Evolutionary conservation across 2,113 vertebrate genomes (phyloP).

Genomic region (Ancistrus triradiatus): DNA sequence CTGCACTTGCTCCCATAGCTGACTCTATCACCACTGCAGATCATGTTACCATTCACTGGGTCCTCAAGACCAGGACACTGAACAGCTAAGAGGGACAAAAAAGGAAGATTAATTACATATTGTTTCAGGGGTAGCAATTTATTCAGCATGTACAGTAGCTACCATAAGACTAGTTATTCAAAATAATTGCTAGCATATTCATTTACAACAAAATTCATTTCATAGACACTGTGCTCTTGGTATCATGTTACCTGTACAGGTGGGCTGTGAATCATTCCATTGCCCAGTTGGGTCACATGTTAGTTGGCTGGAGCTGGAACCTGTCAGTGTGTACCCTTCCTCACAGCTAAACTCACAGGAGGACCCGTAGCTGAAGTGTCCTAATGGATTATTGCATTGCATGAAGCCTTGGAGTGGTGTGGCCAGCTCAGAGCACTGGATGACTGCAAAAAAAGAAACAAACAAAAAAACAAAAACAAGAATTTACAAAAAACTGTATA

Average conservation of each 20-base stretch:
- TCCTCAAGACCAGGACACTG: constrained; percentile 45
- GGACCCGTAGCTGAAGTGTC: constrained; percentile 51
- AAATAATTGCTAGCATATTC: no score
- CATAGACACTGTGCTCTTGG: not conserved
- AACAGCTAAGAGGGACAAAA: constrained; percentile 49
- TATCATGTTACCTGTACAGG: constrained; percentile 50
- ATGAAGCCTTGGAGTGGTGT: constrained; percentile 39
- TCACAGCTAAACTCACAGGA: constrained; percentile 58
- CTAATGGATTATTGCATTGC: constrained; percentile 45
- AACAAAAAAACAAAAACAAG: not conserved
- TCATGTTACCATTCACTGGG: constrained; percentile 51
- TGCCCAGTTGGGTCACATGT: constrained; percentile 51
- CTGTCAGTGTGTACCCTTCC: constrained; percentile 50
- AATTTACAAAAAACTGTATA: no score
- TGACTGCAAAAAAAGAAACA: constrained; percentile 51
- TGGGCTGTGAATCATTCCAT: constrained; percentile 56
- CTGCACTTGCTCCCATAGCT: constrained; percentile 69
- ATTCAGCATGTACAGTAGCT: no score
- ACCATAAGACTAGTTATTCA: no score
- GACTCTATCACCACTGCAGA: constrained; percentile 65
- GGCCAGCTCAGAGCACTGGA: constrained; percentile 50
- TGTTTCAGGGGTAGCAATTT: no score
- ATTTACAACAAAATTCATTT: no score
- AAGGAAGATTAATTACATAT: not conserved
- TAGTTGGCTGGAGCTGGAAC: constrained; percentile 36